Conservation (phyloP, 2,888 invertebrate species). For the Athripsodes cinereus region DNA sequence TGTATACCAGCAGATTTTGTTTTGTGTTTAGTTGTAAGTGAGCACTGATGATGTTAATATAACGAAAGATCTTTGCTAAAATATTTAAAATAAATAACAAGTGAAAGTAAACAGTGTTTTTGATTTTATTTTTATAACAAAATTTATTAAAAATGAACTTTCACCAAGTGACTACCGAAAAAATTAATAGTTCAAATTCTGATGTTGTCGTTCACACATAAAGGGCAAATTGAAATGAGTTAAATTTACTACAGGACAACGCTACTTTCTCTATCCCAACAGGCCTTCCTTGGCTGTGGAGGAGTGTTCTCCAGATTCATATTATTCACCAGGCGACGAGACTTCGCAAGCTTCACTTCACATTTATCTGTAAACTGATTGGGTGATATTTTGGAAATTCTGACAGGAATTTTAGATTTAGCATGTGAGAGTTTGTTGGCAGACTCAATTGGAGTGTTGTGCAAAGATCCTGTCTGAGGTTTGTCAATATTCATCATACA, state of each 20-base stretch:
- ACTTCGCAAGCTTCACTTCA: slow-evolving; percentile 30
- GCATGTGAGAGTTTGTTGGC: slow-evolving; percentile 26
- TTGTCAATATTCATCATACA: slow-evolving; percentile 47
- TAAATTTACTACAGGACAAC: slow-evolving; percentile 38
- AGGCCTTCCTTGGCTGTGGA: slow-evolving; percentile 45
- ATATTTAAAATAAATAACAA: no score
- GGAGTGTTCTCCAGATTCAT: slow-evolving; percentile 49
- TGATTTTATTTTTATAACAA: no score
- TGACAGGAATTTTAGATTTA: slow-evolving; percentile 25
- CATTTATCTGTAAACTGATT: neutral
- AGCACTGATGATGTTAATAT: no score
- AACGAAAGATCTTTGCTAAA: no score
- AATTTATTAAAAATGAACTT: no score
- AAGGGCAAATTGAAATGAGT: no score
- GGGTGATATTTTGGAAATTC: slow-evolving; percentile 13
- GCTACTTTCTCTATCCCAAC: slow-evolving; percentile 48
- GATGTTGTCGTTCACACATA: no score
- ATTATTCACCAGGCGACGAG: slow-evolving; percentile 34
- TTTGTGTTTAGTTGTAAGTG: no score
- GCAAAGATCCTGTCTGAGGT: slow-evolving; percentile 42
- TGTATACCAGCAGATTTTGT: no score
- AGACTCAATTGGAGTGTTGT: slow-evolving; percentile 37
- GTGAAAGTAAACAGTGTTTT: no score
- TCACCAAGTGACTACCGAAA: no score
- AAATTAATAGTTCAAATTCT: no score